Percentiles rank a stretch among this genome's conserved stretches.
Conservation (phyloP, 1,140 invertebrate species). For the Drosophila saltans region DNA sequence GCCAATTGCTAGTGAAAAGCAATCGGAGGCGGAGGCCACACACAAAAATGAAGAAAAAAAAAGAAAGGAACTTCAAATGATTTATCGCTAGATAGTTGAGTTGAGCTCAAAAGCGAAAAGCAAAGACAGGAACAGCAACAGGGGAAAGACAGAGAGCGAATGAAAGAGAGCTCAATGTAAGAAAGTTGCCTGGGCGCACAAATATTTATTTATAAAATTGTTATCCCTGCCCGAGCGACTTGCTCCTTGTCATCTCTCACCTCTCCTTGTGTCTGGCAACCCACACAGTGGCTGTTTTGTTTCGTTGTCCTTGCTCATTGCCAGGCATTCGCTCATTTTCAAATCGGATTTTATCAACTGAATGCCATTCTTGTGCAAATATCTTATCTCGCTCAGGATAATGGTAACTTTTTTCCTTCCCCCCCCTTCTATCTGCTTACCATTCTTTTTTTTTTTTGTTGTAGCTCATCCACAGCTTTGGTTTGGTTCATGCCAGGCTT, state of each 20-base stretch:
- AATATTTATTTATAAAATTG: constrained; percentile 82
- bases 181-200: constrained; percentile 59
- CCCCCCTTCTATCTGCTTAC: constrained; percentile 3
- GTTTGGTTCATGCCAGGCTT: constrained; percentile 49
- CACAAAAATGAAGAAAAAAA: neutral
- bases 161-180: neutral
- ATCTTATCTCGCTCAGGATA: constrained; percentile 77
- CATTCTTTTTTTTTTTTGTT: constrained; percentile 25
- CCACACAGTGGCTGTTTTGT: constrained; percentile 20
- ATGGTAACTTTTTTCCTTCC: constrained; percentile 66
- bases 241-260: neutral
- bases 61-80: constrained; percentile 72
- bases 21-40: constrained; percentile 3
- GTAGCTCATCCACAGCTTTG: constrained; percentile 17
- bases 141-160: neutral
- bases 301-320: constrained; percentile 64
- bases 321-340: constrained; percentile 81
- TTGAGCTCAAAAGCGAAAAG: constrained; percentile 78
- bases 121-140: constrained; percentile 36
- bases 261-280: constrained; percentile 5
- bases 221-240: constrained; percentile 60
- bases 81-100: constrained; percentile 80
- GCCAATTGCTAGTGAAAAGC: constrained; percentile 60
- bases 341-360: constrained; percentile 82
- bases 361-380: constrained; percentile 81